Percentiles rank a stretch among this genome's conserved stretches.
These are phyloP conservation scores for Colletes latitarsis DNA, from an alignment of 1,140 invertebrate genomes.

Conservation along the genomic window DNA sequence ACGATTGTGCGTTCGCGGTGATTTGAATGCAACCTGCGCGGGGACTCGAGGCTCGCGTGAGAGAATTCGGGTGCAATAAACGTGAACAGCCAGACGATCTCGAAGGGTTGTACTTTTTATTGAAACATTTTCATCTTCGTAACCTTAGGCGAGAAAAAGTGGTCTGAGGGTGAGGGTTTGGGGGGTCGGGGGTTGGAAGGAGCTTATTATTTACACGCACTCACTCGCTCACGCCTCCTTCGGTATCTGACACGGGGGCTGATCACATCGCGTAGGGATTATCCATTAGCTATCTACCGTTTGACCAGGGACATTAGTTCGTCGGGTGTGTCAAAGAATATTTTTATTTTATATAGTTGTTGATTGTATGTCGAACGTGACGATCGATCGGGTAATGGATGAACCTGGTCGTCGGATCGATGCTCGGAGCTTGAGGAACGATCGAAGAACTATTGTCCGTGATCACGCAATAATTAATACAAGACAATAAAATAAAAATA, in stretches of 20 bases:
- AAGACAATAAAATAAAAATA: constrained; percentile 73
- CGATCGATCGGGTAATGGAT: background rate
- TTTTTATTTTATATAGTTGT: too few species aligned
- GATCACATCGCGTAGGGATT: constrained; percentile 61
- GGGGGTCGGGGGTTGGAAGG: constrained; percentile 57
- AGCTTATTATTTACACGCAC: constrained; percentile 76
- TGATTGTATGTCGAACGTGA: too few species aligned
- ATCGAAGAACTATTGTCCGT: constrained; percentile 59
- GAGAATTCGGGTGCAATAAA: constrained; percentile 48
- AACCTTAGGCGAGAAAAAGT: constrained; percentile 65
- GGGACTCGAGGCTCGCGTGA: constrained; percentile 1
- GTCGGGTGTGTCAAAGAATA: background rate
- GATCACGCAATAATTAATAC: constrained; percentile 66
- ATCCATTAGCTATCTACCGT: constrained; percentile 64
- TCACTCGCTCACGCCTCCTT: constrained; percentile 67
- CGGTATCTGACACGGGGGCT: constrained; percentile 50
- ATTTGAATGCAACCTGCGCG: constrained; percentile 64
- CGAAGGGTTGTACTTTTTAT: constrained; percentile 79
- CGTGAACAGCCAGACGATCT: constrained; percentile 12
- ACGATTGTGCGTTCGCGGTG: constrained; percentile 51
- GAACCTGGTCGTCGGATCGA: background rate
- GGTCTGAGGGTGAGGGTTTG: constrained; percentile 37
- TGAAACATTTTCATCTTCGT: constrained; percentile 72
- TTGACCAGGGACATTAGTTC: constrained; percentile 66
- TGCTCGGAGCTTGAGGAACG: background rate